Percentiles rank a stretch among this genome's conserved stretches.
Conservation (phyloP, 1,140 invertebrate species). For the Heliconius melpomene region DNA sequence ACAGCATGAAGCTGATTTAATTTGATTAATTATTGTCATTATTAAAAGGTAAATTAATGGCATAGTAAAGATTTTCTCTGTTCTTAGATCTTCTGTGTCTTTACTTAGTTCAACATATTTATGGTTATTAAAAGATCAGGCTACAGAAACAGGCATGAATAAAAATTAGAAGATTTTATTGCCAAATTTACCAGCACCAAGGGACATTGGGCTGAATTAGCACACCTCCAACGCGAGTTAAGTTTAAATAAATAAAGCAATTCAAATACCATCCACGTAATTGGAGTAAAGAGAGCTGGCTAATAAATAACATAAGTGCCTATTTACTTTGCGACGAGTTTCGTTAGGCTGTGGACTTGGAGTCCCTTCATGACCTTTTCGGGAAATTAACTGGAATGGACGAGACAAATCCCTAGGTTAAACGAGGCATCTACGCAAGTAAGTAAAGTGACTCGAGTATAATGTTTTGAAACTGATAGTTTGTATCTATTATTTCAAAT, state of each 20-base stretch:
- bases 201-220: conserved; percentile 15
- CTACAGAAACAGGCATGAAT: not conserved
- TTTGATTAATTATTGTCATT: no score
- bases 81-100: no score
- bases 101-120: not conserved
- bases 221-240: conserved; percentile 22
- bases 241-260: conserved; percentile 38
- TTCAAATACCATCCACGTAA: conserved; percentile 37
- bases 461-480: not conserved
- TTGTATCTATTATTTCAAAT: not conserved
- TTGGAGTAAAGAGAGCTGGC: conserved; percentile 32
- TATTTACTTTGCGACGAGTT: conserved; percentile 36
- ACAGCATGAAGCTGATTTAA: no score
- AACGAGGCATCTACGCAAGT: conserved; percentile 39
- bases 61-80: not conserved
- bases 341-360: conserved; percentile 28
- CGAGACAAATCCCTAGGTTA: conserved; percentile 46
- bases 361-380: conserved; percentile 40
- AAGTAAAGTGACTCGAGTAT: conserved; percentile 15
- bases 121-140: not conserved
- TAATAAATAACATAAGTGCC: conserved; percentile 33
- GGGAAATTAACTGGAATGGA: conserved; percentile 51
- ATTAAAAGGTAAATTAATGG: no score
- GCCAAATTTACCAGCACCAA: conserved; percentile 10
- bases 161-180: conserved; percentile 7